phyloP scores from a whole-genome alignment of 2,888 invertebrate species.

The Drosophila nr. perissopoda region DNA sequence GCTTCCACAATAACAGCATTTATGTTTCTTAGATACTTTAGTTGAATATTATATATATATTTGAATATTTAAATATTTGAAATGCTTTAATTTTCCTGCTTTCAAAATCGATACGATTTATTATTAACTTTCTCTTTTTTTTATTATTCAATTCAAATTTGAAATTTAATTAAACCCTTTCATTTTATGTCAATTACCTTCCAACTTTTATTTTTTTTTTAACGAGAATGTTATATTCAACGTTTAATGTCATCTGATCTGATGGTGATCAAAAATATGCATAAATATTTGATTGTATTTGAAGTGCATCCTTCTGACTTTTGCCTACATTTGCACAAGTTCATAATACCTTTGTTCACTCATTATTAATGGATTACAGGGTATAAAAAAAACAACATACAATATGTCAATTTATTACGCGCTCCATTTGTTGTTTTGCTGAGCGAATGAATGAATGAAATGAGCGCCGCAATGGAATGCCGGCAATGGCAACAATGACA shows the following conservation, averaged over 20 bases:
- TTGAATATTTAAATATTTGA: neutral
- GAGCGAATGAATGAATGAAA: constrained; percentile 50
- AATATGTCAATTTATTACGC: constrained; percentile 63
- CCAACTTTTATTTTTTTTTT: no score
- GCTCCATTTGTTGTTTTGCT: constrained; percentile 30
- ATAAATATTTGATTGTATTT: no score
- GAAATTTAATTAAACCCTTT: no score
- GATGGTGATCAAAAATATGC: no score
- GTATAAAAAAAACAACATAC: constrained; percentile 8
- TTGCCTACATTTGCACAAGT: neutral
- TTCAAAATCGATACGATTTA: neutral
- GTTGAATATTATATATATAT: no score
- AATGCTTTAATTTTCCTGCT: neutral
- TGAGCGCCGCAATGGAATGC: constrained; percentile 26
- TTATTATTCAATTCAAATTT: neutral
- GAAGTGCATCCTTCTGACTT: neutral
- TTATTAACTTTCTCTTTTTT: neutral
- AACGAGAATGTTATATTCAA: no score
- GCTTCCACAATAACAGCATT: neutral
- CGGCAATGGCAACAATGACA: constrained; percentile 13
- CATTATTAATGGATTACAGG: neutral
- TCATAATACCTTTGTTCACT: neutral
- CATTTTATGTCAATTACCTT: no score
- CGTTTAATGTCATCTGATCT: no score
- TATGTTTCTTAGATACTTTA: neutral